These are phyloP conservation scores for Callorhinus ursinus DNA, from an alignment of 2,113 vertebrate genomes.

Conservation along the genomic window DNA sequence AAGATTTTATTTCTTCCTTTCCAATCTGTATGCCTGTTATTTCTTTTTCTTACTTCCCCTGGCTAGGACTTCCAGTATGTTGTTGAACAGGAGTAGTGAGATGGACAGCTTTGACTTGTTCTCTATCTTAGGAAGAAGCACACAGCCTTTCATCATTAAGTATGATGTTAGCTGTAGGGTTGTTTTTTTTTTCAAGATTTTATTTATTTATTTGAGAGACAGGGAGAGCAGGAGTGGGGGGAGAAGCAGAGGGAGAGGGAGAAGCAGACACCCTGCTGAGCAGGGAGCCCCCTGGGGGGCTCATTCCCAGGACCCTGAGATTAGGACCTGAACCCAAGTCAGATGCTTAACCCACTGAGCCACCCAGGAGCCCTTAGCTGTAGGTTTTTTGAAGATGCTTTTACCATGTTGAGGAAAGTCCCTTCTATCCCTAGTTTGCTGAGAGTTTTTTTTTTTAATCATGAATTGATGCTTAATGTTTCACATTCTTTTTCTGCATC, in stretches of 20 bases:
- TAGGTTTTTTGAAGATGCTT: neutral
- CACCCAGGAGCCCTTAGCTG: neutral
- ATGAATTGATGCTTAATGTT: neutral
- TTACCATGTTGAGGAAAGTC: neutral
- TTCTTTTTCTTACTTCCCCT: neutral
- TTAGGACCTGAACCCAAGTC: too few species aligned
- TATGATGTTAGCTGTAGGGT: neutral
- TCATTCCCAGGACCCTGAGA: too few species aligned
- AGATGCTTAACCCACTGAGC: too few species aligned
- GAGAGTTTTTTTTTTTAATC: neutral
- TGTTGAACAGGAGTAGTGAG: neutral
- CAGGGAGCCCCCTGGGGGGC: too few species aligned
- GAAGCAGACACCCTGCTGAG: too few species aligned
- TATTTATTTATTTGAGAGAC: too few species aligned
- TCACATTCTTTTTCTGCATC: neutral
- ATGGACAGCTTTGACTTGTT: neutral
- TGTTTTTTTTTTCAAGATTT: too few species aligned
- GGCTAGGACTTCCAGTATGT: neutral
- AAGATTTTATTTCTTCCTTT: neutral
- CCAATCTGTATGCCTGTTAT: neutral
- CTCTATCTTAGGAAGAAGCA: neutral
- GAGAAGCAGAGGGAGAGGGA: too few species aligned
- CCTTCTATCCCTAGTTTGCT: neutral
- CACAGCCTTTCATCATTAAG: neutral
- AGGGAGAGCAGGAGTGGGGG: too few species aligned